phyloP scores from a whole-genome alignment of 2,797 vertebrate genomes.

The Rhadinocentrus ornatus region DNA sequence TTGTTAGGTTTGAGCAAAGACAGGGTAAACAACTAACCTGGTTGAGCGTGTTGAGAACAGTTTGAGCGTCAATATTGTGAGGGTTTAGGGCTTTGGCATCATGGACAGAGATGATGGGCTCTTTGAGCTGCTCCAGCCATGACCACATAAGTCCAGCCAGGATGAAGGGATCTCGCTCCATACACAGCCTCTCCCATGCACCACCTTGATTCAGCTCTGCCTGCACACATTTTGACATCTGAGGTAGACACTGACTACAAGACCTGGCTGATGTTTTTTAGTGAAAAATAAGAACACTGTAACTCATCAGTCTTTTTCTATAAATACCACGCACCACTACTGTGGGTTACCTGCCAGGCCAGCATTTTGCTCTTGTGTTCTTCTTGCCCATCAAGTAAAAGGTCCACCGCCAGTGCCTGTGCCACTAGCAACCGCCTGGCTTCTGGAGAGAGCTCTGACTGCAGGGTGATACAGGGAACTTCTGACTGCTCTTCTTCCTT shows the following conservation, averaged over 20 bases:
- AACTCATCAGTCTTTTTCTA: neutral
- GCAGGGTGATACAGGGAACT: slow-evolving; percentile 86
- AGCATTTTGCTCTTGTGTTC: slow-evolving; percentile 84
- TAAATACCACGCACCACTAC: neutral
- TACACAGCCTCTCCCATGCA: slow-evolving; percentile 92
- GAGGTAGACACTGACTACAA: neutral
- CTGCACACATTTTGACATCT: slow-evolving; percentile 75
- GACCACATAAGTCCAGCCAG: slow-evolving; percentile 95
- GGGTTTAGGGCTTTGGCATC: slow-evolving; percentile 82
- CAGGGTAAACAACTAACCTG: slow-evolving; percentile 78
- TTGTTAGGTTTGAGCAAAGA: neutral
- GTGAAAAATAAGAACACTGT: neutral
- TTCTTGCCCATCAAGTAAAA: slow-evolving; percentile 84
- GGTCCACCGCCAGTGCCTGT: slow-evolving; percentile 89
- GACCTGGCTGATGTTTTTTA: neutral
- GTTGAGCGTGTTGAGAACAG: slow-evolving; percentile 82
- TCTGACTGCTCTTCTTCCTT: slow-evolving; percentile 67
- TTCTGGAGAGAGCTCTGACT: slow-evolving; percentile 87
- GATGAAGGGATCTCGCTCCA: slow-evolving; percentile 92
- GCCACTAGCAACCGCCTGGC: slow-evolving; percentile 88
- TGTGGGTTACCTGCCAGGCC: slow-evolving; percentile 88
- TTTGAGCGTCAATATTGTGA: slow-evolving; percentile 74
- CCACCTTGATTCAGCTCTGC: slow-evolving; percentile 91
- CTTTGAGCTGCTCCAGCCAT: slow-evolving; percentile 96
- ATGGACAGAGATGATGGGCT: slow-evolving; percentile 86